Conservation (phyloP, 2,797 vertebrate species). For the Oreonectes daqikongensis region DNA sequence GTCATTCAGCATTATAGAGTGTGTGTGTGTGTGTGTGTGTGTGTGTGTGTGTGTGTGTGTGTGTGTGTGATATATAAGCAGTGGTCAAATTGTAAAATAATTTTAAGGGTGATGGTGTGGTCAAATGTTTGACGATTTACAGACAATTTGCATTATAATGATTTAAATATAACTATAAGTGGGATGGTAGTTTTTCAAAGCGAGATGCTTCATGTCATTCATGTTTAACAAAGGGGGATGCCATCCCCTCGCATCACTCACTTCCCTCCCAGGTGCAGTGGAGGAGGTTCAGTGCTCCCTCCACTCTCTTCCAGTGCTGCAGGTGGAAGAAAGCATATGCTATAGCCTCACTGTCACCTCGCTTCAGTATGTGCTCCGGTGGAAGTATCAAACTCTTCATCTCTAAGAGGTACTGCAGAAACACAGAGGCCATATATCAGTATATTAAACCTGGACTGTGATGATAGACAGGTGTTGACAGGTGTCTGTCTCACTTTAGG, state of each 20-base stretch:
- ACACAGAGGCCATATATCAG: background rate
- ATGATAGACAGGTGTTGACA: background rate
- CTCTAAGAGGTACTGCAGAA: slow-evolving; percentile 93
- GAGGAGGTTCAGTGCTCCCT: slow-evolving; percentile 95
- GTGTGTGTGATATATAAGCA: no score
- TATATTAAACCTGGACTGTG: background rate
- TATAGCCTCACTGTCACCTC: slow-evolving; percentile 97
- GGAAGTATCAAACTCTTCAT: slow-evolving; percentile 99
- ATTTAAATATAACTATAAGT: no score
- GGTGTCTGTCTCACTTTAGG: slow-evolving; percentile 83
- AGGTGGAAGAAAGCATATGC: slow-evolving; percentile 98
- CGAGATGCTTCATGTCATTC: no score
- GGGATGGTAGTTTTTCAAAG: no score
- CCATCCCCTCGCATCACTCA: slow-evolving; percentile 80
- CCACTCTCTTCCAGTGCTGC: slow-evolving; percentile 97
- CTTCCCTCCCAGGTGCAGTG: slow-evolving; percentile 99
- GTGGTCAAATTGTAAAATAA: no score
- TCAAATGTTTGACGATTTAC: no score
- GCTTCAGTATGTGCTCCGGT: slow-evolving; percentile 97
- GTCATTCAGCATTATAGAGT: no score
- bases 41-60: no score
- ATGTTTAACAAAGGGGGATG: no score
- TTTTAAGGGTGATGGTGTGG: no score
- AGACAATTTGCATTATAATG: no score
- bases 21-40: no score